A percentile compares a stretch with the other conserved stretches of the same genome.
phyloP scores from a whole-genome alignment of 1,140 invertebrate genomes.

The Saccostrea cuccullata region DNA sequence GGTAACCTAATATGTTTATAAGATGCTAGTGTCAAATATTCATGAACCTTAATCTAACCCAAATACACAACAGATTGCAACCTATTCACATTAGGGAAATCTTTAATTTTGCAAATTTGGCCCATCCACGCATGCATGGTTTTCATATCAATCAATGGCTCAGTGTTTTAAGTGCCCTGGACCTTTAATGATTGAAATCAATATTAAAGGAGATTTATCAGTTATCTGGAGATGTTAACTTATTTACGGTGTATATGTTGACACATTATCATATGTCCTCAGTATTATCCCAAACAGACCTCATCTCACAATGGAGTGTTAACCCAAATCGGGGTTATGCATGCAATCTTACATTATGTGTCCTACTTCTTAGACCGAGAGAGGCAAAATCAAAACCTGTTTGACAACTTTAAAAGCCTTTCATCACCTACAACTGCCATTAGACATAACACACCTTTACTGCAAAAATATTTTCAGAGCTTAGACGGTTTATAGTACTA shows the following conservation, averaged over 20 bases:
- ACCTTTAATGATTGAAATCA: background rate
- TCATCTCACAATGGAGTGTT: background rate
- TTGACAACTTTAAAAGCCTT: slow-evolving; percentile 30
- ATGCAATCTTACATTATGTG: slow-evolving; percentile 29
- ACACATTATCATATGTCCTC: slow-evolving; percentile 17
- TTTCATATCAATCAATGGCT: background rate
- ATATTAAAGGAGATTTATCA: background rate
- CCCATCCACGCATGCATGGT: background rate
- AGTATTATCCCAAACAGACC: slow-evolving; percentile 6
- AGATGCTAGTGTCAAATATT: background rate
- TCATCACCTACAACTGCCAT: background rate
- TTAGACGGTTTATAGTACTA: background rate
- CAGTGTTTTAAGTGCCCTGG: background rate
- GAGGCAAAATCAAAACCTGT: slow-evolving; percentile 10
- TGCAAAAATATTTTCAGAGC: slow-evolving; percentile 21
- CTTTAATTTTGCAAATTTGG: background rate
- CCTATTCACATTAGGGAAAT: background rate
- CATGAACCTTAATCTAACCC: background rate
- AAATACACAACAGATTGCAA: background rate
- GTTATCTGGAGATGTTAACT: background rate
- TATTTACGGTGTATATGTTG: slow-evolving; percentile 3
- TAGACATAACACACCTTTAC: slow-evolving; percentile 6
- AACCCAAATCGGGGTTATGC: slow-evolving; percentile 5
- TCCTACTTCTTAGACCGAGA: background rate
- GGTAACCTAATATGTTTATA: background rate